Percentiles rank a stretch among this genome's conserved stretches.
Conservation (phyloP, 2,113 vertebrate genomes). For the Psophia crepitans region DNA sequence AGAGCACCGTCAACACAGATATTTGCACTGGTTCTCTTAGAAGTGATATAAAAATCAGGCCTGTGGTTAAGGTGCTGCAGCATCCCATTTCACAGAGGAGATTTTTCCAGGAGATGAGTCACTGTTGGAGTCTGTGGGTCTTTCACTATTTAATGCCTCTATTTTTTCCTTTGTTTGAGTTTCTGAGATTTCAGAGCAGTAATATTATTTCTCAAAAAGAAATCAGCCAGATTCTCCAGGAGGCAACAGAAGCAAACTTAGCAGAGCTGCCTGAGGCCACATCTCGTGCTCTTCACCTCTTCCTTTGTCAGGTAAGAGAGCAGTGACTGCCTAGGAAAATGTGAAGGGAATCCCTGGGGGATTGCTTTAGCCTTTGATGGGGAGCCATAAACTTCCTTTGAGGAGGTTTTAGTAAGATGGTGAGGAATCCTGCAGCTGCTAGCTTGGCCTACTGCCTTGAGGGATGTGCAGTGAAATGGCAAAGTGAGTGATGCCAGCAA, state of each 20-base stretch:
- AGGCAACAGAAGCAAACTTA: constrained; percentile 72
- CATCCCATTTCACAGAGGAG: neutral
- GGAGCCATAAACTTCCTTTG: neutral
- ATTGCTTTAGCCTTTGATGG: neutral
- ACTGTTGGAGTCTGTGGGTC: neutral
- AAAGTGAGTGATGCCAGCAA: neutral
- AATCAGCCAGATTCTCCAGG: constrained; percentile 77
- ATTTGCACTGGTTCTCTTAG: neutral
- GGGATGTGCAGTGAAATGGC: neutral
- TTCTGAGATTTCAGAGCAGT: constrained; percentile 76
- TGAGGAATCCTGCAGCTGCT: neutral
- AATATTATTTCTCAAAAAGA: constrained; percentile 75
- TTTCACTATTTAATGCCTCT: constrained; percentile 1
- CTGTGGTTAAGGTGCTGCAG: neutral
- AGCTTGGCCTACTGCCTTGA: neutral
- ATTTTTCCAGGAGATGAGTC: neutral
- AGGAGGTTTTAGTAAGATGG: neutral
- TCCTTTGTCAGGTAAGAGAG: constrained; percentile 84
- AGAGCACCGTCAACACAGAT: neutral
- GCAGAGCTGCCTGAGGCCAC: constrained; percentile 75
- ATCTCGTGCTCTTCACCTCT: constrained; percentile 72
- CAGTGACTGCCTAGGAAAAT: neutral
- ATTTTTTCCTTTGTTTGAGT: constrained; percentile 67
- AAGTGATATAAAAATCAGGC: neutral
- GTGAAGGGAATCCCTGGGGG: neutral